Conservation (phyloP, 2,113 vertebrate genomes). For the Chionis minor region DNA sequence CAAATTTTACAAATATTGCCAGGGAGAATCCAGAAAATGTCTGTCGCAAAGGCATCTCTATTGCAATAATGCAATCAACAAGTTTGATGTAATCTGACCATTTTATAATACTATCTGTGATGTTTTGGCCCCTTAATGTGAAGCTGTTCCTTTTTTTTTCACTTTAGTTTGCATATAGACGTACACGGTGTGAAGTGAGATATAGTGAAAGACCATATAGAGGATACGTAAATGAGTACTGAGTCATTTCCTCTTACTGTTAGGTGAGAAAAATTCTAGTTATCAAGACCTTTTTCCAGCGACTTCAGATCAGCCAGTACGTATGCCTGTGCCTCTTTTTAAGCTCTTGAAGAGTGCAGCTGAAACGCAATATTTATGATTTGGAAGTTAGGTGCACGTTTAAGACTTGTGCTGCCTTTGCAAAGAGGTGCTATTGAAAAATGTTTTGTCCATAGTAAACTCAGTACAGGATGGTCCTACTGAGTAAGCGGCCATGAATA, state of each 20-base stretch:
- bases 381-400: background rate
- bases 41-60: background rate
- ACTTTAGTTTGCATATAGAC: background rate
- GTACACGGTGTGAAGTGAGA: background rate
- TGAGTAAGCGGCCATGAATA: background rate
- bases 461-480: background rate
- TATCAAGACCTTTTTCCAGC: background rate
- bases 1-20: background rate
- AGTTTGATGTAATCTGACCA: background rate
- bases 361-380: background rate
- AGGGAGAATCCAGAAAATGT: background rate
- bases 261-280: background rate
- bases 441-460: background rate
- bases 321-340: background rate
- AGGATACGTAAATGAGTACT: background rate
- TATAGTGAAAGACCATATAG: background rate
- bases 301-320: background rate
- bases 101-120: background rate
- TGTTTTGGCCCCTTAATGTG: background rate
- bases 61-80: background rate
- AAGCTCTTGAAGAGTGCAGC: background rate
- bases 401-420: background rate
- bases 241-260: background rate
- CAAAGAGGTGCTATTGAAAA: background rate
- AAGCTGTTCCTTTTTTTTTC: background rate